Evolutionary conservation across 1,140 invertebrate genomes (phyloP).

Genomic region (Drosophila kepulauana): DNA sequence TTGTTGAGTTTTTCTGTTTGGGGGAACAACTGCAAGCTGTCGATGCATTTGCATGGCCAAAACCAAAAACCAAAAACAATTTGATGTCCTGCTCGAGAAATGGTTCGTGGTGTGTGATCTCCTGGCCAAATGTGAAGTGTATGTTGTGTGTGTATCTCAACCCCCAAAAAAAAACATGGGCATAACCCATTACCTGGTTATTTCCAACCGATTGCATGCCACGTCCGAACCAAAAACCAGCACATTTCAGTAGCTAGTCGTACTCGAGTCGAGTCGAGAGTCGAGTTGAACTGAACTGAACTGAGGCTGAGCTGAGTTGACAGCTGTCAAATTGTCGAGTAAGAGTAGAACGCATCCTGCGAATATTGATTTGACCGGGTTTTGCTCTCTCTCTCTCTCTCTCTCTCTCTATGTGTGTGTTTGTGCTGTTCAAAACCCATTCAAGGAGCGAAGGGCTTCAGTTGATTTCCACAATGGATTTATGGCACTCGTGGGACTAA

Average conservation of each 20-base stretch:
- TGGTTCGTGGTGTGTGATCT: conserved; percentile 9
- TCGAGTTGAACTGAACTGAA: too few relatives aligned
- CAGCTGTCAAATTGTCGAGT: conserved; percentile 34
- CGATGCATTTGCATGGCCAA: conserved; percentile 22
- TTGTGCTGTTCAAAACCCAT: conserved; percentile 1
- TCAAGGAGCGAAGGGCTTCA: conserved; percentile 28
- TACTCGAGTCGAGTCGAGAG: not conserved
- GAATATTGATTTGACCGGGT: conserved; percentile 58
- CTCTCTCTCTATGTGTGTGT: too few relatives aligned
- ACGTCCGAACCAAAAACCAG: conserved; percentile 1
- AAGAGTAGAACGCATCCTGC: conserved; percentile 27
- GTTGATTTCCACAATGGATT: conserved; percentile 76
- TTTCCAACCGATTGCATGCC: conserved; percentile 37
- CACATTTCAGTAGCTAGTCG: conserved; percentile 1
- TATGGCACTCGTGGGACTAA: conserved; percentile 74
- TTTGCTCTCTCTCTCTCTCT: not conserved
- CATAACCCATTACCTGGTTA: conserved; percentile 24
- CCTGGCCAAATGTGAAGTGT: conserved; percentile 19
- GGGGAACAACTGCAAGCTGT: conserved; percentile 22
- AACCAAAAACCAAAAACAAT: not conserved
- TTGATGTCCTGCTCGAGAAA: conserved; percentile 18
- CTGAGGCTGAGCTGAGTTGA: not conserved
- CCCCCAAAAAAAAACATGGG: conserved; percentile 1
- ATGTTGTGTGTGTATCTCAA: not conserved
- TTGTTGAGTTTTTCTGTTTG: conserved; percentile 4